These are phyloP conservation scores for Megaceryle torquata DNA, from an alignment of 2,113 vertebrate species.

Conservation along the genomic window DNA sequence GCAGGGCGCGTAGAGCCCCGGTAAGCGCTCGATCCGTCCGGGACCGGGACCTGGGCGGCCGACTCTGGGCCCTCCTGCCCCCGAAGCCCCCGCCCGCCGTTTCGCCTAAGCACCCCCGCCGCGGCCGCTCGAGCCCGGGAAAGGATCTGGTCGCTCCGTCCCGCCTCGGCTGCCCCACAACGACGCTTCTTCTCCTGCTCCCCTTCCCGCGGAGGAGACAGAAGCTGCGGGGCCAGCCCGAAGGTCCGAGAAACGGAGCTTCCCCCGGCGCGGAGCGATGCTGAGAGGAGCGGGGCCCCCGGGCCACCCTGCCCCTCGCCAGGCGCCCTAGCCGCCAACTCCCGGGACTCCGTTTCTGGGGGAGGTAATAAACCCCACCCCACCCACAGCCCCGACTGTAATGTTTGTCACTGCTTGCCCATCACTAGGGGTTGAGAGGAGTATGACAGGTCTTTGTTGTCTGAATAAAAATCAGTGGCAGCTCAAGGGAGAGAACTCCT, in stretches of 20 bases:
- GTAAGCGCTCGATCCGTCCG: not conserved
- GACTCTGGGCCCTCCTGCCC: too few relatives aligned
- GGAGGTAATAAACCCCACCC: slow-evolving; percentile 55
- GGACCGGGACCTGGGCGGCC: too few relatives aligned
- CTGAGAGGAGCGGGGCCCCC: not conserved
- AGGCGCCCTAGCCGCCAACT: slow-evolving; percentile 4
- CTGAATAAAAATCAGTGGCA: slow-evolving; percentile 91
- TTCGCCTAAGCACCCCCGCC: too few relatives aligned
- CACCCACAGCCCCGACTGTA: slow-evolving; percentile 35
- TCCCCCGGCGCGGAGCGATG: not conserved
- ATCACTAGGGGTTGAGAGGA: slow-evolving; percentile 83
- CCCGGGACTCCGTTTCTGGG: slow-evolving; percentile 31
- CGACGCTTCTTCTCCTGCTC: not conserved
- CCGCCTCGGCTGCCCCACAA: not conserved
- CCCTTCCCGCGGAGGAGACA: not conserved
- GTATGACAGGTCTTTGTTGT: slow-evolving; percentile 99
- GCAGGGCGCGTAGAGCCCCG: not conserved
- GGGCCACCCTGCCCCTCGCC: slow-evolving; percentile 15
- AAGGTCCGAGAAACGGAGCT: not conserved
- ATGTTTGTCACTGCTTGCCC: slow-evolving; percentile 80
- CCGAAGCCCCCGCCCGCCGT: not conserved
- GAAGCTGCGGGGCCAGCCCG: not conserved
- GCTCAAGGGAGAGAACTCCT: slow-evolving; percentile 90
- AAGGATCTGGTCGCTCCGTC: not conserved
- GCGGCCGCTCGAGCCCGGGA: too few relatives aligned